A percentile compares a stretch with the other conserved stretches of the same genome.
Evolutionary conservation across 1,140 invertebrate species (phyloP).

Genomic region (Manduca sexta): DNA sequence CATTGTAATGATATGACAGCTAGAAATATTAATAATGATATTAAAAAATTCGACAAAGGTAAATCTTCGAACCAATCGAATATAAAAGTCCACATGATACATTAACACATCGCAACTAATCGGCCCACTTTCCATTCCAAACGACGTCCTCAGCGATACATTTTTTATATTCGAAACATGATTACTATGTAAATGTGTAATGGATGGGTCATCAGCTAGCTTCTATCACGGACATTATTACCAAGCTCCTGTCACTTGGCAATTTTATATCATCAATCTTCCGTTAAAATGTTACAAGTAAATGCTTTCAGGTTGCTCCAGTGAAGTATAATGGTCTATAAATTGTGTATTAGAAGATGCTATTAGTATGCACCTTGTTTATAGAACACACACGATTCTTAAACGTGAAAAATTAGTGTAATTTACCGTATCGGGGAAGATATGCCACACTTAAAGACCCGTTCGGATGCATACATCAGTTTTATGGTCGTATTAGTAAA

Average conservation of each 20-base stretch:
- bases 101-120: no score
- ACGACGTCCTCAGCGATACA: not conserved
- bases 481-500: not conserved
- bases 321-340: slow-evolving; percentile 30
- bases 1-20: no score
- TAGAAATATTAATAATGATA: no score
- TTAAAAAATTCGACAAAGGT: no score
- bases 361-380: slow-evolving; percentile 1
- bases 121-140: not conserved
- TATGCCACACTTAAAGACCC: no score
- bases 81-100: not conserved
- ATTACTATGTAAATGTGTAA: slow-evolving; percentile 58
- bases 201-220: slow-evolving; percentile 42
- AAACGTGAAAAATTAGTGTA: no score
- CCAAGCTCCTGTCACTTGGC: slow-evolving; percentile 32
- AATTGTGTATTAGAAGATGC: slow-evolving; percentile 26
- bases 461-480: not conserved
- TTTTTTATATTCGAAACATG: slow-evolving; percentile 23
- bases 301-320: slow-evolving; percentile 40
- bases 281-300: slow-evolving; percentile 54
- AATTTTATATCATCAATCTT: slow-evolving; percentile 58
- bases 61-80: no score
- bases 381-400: no score
- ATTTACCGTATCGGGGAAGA: no score
- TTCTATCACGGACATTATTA: slow-evolving; percentile 40